phyloP scores from a whole-genome alignment of 1,140 invertebrate genomes.

The Rhysida immarginata region DNA sequence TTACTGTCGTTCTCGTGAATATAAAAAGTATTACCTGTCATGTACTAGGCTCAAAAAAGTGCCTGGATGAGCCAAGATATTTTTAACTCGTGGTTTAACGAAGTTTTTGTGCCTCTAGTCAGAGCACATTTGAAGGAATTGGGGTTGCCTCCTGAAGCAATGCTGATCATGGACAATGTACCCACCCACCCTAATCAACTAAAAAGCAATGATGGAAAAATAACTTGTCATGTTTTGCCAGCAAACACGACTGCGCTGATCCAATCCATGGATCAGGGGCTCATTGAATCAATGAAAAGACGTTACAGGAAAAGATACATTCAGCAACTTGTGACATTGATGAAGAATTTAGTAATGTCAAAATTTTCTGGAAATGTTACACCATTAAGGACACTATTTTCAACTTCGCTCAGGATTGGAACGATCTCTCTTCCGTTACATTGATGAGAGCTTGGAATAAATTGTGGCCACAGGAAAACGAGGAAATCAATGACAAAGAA shows the following conservation, averaged over 20 bases:
- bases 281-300: background rate
- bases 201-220: background rate
- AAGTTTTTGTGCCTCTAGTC: background rate
- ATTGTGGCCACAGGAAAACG: background rate
- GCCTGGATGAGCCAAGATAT: background rate
- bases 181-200: background rate
- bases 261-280: background rate
- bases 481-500: no score
- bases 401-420: background rate
- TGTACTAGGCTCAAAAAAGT: background rate
- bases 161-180: background rate
- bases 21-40: no score
- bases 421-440: background rate
- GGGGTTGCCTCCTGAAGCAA: background rate
- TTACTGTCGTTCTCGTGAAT: no score
- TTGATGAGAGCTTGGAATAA: background rate
- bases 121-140: background rate
- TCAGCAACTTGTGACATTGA: background rate
- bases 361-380: background rate
- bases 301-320: background rate
- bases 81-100: background rate
- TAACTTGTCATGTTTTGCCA: background rate
- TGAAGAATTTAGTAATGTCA: background rate
- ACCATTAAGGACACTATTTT: background rate
- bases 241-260: background rate